Base-by-base conservation (phyloP, 2,888 invertebrate species). In the Spicauda simplicius region DNA sequence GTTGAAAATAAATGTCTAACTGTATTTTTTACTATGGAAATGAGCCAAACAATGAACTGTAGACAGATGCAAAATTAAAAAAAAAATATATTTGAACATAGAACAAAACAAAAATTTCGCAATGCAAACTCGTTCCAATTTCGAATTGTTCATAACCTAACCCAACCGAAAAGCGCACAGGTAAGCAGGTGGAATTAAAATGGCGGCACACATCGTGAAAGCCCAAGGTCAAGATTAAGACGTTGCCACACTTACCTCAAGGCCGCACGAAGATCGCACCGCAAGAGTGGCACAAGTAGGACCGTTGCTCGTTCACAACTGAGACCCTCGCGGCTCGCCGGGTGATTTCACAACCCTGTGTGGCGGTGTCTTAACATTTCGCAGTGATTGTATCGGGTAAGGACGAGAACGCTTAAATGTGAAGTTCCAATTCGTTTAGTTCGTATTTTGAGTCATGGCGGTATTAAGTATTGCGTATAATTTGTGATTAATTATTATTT, bases 321-420 rank as follows among this genome's bases (percentile, higher is more conserved):
- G 92, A 91, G 85, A 81, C 81, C 76, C 70, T 72, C 72, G 70
- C 71, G 75, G 78, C 80, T 77, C 77, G 69, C 73, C 71, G 72
- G 63, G 74, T 63, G 80, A 73, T 91, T 90, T 86, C 91, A 83
- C 90, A 91, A 91, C 86, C 85, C 88, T 75, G 75, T 75, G 78
- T 79, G 80, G 79, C 77, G 83, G 83, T 91, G 87, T 87, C 88
- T 83, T 87, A 89, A 91, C 77, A 78, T 77, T 78, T 79, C 75
- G 76, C 72, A 80, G 88, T 84, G 87, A 88, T 83, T 87, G 89
- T 85, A 77, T 77, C 74, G 77, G n/a, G n/a, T 83, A 86, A 84
- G 85, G 83, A 80, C 81, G 76, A 80, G 75, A 78, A 20, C 48
- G 55, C 54, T 55, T 55, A 50, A 60, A 65, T 60, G 30, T 66